Conservation (phyloP, 2,113 vertebrate species). For the Corapipo altera region DNA sequence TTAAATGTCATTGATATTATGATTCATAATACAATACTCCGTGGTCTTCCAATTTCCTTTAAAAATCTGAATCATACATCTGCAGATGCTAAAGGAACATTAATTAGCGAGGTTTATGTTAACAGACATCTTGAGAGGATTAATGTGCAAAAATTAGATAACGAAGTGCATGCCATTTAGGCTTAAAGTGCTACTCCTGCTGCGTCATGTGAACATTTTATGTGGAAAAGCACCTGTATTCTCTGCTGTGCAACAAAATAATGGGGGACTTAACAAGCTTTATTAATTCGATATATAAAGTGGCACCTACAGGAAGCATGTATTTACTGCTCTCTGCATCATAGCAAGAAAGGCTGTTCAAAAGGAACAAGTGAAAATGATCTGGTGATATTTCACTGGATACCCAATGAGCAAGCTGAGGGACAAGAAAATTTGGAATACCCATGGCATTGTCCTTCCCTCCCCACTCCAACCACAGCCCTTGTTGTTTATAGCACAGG, state of each 20-base stretch:
- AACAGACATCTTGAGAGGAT: conserved; percentile 36
- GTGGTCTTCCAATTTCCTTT: background rate
- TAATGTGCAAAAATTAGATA: conserved; percentile 47
- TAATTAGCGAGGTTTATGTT: conserved; percentile 52
- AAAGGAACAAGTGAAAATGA: background rate
- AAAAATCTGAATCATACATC: background rate
- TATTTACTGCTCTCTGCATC: background rate
- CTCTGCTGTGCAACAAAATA: conserved; percentile 13
- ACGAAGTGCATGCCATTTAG: background rate
- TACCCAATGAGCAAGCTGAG: background rate
- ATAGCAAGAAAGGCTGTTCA: background rate
- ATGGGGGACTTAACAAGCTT: background rate
- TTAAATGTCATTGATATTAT: background rate
- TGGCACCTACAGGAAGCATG: background rate
- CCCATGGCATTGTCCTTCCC: background rate
- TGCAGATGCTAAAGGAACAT: background rate
- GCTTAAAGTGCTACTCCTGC: conserved; percentile 40
- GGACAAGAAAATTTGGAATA: background rate
- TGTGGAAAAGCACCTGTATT: conserved; percentile 23
- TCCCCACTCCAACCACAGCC: accelerated
- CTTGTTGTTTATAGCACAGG: background rate
- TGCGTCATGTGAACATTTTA: conserved; percentile 31
- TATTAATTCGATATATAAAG: background rate
- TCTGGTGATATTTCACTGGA: background rate
- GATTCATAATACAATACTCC: background rate